Evolutionary conservation across 2,113 vertebrate genomes (phyloP).

Genomic region (Chascanopsetta lugubris): DNA sequence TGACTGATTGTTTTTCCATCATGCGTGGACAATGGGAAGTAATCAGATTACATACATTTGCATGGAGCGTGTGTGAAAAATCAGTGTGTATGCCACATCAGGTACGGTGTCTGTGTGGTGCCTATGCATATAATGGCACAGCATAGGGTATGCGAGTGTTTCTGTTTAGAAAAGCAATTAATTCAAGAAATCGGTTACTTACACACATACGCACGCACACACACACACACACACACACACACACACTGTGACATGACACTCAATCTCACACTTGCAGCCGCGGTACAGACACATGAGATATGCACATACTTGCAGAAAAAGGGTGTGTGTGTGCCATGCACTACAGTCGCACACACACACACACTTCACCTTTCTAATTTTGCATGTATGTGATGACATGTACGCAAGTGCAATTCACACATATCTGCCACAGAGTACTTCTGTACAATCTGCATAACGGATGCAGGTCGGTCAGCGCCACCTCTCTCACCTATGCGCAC

Average conservation of each 20-base stretch:
- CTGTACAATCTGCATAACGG: neutral
- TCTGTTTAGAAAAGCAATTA: neutral
- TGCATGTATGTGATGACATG: no score
- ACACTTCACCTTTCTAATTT: no score
- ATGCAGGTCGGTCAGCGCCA: neutral
- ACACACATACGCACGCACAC: neutral
- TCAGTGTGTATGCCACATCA: neutral
- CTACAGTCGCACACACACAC: neutral
- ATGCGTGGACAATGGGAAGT: neutral
- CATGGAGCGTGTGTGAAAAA: neutral
- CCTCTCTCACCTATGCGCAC: neutral
- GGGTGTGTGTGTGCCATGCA: neutral
- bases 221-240: neutral
- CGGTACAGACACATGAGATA: neutral
- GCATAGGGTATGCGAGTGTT: neutral
- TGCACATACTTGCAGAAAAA: neutral
- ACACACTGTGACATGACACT: neutral
- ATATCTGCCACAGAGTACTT: no score
- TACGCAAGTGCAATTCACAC: no score
- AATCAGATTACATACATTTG: neutral
- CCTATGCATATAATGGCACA: neutral
- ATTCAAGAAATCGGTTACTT: neutral
- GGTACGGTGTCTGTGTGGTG: no score
- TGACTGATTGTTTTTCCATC: conserved; percentile 1
- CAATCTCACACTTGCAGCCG: neutral